phyloP scores from a whole-genome alignment of 2,113 vertebrate species.

The Pelmatolapia mariae region DNA sequence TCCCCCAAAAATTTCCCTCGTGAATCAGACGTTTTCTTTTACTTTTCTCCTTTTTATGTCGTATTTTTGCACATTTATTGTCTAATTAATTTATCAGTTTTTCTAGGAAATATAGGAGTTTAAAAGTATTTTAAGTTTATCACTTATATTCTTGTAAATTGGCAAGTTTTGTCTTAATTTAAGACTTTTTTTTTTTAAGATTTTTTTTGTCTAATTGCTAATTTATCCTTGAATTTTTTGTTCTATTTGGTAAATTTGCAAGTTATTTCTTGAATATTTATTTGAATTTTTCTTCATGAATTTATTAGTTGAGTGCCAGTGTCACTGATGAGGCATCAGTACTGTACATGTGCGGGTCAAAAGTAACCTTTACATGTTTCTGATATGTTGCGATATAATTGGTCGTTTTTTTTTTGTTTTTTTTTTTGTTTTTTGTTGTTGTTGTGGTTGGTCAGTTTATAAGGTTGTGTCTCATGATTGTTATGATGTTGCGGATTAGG shows the following conservation, averaged over 20 bases:
- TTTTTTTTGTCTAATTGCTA: background rate
- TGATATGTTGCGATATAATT: background rate
- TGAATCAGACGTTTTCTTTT: background rate
- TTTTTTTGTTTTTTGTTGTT: background rate
- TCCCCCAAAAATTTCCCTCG: rapidly evolving
- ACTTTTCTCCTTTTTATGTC: background rate
- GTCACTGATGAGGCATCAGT: background rate
- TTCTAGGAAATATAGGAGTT: background rate
- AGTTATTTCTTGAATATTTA: background rate
- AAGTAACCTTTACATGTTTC: background rate
- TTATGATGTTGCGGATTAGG: background rate
- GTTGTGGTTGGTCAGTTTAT: background rate
- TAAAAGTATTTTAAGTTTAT: background rate
- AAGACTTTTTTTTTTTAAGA: background rate
- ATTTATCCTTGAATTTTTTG: background rate
- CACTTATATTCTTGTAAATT: background rate
- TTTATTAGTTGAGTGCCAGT: background rate
- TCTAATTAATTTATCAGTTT: background rate
- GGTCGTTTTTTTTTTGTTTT: background rate
- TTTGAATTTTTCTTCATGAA: background rate
- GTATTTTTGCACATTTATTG: background rate
- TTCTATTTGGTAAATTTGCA: background rate
- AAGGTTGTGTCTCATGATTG: background rate
- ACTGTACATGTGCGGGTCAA: background rate
- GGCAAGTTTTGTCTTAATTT: background rate